phyloP scores from a whole-genome alignment of 1,140 invertebrate genomes.

The Brachionus sp. region DNA sequence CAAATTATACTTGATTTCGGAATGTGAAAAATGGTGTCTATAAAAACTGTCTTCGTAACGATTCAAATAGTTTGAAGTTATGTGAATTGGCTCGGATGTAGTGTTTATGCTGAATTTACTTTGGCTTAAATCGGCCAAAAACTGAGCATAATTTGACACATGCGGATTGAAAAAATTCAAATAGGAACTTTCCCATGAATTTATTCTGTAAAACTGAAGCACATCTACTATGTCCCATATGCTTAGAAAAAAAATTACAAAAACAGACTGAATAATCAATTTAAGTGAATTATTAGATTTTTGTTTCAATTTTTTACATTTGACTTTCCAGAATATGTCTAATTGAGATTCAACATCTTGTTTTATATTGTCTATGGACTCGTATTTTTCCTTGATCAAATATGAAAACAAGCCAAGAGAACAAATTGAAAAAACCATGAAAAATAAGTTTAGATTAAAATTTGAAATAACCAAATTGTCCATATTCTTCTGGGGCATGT shows the following conservation, averaged over 20 bases:
- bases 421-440: conserved; percentile 19
- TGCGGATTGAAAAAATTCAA: neutral
- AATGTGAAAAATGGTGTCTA: neutral
- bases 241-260: conserved; percentile 17
- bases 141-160: neutral
- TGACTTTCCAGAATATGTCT: neutral
- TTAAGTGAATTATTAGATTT: neutral
- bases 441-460: conserved; percentile 3
- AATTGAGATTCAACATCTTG: neutral
- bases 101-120: neutral
- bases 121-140: neutral
- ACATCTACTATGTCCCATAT: conserved; percentile 36
- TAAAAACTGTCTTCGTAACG: conserved; percentile 7
- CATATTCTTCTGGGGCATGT: neutral
- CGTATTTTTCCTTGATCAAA: neutral
- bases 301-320: neutral
- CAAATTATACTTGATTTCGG: neutral
- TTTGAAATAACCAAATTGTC: neutral
- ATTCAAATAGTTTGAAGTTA: neutral
- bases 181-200: neutral
- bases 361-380: neutral
- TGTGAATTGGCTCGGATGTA: neutral
- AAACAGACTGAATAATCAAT: neutral
- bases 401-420: neutral
- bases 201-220: neutral